Evolutionary conservation across 2,888 invertebrate genomes (phyloP), one percentile per base, ranked within the genome.

Genomic region (Lissocephala sabroskyi): DNA sequence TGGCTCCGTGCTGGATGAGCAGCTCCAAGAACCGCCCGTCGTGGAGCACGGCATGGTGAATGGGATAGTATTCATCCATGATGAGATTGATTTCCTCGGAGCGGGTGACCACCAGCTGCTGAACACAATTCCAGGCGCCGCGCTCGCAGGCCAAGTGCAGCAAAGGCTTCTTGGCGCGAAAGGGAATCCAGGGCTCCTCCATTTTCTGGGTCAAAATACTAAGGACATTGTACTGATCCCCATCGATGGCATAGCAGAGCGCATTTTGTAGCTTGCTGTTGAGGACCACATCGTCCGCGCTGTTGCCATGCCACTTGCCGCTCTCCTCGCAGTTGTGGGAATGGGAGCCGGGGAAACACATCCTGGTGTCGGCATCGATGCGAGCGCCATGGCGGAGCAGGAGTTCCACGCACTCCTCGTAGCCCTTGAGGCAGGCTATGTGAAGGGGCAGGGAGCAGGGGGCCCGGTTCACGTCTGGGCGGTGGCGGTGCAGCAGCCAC

Each of bases 1-100:
- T 88, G 19, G 92, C 91, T n/a, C 91, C 91, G 74, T 89, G 89
- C 53, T 86, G 86, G 53, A 89, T 89, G 36, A 90, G 82, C 52
- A 89, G 80, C 70, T 90, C 89, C 40, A 91, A 85, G 82, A 92
- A 92, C 68, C 89, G 88, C 40, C 89, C 87, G 59, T 91, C 91
- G 79, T 92, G 92, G 18, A 91, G 86, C 13, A 91, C 91, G 10
- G 92, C 90, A 75, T 91, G 90, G 81, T 92, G 90, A 50, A 92
- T 89, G n/a, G 92, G 92, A 80, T 90, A 92, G 80, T 91, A 91
- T 83, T 92, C 92, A 74, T 91, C 91, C 80, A 89, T 90, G 49
- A 90, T 88, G 54, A 89, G 86, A 81, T 91, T 90, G 39, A 91
- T 90, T 82, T 91, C 91, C 62, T 90, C 90, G 29, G 88, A 87